These are phyloP conservation scores for Prunella fulvescens DNA, from an alignment of 2,113 vertebrate species.

Conservation along the genomic window DNA sequence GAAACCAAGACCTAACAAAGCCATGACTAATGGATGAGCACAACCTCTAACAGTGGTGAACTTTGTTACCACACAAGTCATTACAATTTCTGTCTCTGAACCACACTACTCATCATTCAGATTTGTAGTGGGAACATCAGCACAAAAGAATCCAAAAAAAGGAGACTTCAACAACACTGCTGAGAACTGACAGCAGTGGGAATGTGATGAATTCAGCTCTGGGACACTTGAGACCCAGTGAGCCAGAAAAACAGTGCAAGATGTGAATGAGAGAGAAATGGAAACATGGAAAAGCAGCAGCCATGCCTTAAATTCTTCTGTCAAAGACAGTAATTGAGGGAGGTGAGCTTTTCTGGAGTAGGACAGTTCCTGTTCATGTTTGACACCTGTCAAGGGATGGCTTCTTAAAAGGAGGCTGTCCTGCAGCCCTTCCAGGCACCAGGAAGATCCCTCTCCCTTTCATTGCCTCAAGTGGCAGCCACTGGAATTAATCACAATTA, in stretches of 20 bases:
- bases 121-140: not conserved
- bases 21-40: not conserved
- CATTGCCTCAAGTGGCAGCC: not conserved
- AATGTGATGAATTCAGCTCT: not conserved
- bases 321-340: not conserved
- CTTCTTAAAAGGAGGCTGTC: not conserved
- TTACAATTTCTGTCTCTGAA: not conserved
- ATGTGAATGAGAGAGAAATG: not conserved
- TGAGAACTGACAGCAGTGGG: not conserved
- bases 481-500: not conserved
- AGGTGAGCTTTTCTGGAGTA: not conserved
- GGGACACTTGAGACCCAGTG: not conserved
- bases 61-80: not conserved
- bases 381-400: not conserved
- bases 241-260: not conserved
- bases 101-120: not conserved
- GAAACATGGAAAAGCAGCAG: not conserved
- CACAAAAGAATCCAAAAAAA: not conserved
- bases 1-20: not conserved
- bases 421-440: not conserved
- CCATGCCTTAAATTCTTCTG: accelerated
- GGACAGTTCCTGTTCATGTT: not conserved
- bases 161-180: not conserved
- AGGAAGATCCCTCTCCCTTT: not conserved
- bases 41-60: not conserved